Base-by-base conservation (phyloP, 2,888 invertebrate species). In the Loripinus fragilis region DNA sequence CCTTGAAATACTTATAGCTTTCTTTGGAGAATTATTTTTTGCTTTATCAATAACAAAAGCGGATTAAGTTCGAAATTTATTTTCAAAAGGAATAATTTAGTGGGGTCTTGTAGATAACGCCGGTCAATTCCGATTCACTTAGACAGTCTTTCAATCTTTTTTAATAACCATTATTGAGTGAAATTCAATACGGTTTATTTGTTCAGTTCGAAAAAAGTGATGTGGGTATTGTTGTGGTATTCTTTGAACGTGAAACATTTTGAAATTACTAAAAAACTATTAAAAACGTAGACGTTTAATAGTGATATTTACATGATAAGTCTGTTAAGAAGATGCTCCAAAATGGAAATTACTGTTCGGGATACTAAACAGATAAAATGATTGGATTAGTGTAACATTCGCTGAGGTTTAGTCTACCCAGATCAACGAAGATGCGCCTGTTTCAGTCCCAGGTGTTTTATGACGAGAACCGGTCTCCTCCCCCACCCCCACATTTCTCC, bases 401-500 rank as follows among this genome's bases (percentile, higher is more conserved):
- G n/a, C n/a, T n/a, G n/a, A n/a, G n/a, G n/a, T n/a, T n/a, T n/a
- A n/a, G n/a, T n/a, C n/a, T n/a, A 20, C 50, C 20, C 5, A n/a
- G n/a, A 20, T 23, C 55, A 5, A 55, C 55, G 23, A 28, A 33
- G 66, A 90, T 90, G 89, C 65, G 88, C 33, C 74, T 88, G 66
- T 89, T 88, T 60, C 86, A 87, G 55, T 85, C 87, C 10, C 85
- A 86, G 35, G 70, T 82, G 20, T 74, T 81, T 23, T 78, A 85
- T n/a, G 85, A 87, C 15, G 86, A 85, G 25, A 68, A 78, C 28
- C 79, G 78, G 7, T 78, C 85, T 12, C 85, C 86, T 0, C 89
- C 89, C 17, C 87, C 86, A 17, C 86, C 86, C 7, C 89, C 89
- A 5, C 87, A 83, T n/a, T 84, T 84, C 68, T 84, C 84, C 12